phyloP scores from a whole-genome alignment of 1,140 invertebrate genomes.

The Temnothorax curvispinosus region DNA sequence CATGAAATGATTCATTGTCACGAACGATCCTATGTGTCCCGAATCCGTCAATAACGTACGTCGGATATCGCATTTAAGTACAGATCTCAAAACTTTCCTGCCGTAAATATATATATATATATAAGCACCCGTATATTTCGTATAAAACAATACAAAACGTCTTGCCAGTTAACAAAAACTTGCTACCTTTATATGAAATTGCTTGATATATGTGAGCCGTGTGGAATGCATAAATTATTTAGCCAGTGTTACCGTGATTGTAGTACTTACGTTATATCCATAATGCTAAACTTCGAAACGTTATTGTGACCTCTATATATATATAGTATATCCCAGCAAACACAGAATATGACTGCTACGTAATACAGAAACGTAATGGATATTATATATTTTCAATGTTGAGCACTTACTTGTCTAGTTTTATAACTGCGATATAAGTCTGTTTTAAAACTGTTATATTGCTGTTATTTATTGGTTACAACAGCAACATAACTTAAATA shows the following conservation, averaged over 20 bases:
- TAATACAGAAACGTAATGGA: no score
- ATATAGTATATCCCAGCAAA: background rate
- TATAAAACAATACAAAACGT: slow-evolving; percentile 2
- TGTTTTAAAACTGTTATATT: no score
- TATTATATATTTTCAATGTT: no score
- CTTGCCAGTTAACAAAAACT: background rate
- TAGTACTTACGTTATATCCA: slow-evolving; percentile 40
- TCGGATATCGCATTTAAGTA: slow-evolving; percentile 2
- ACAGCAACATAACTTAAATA: no score
- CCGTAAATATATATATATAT: background rate
- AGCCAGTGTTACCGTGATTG: background rate
- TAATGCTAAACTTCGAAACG: slow-evolving; percentile 53
- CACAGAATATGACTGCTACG: no score
- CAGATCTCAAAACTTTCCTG: background rate
- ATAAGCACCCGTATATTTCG: background rate
- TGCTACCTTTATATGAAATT: background rate
- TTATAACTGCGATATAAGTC: no score
- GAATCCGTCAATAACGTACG: background rate
- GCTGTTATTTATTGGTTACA: no score
- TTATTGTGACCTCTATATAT: slow-evolving; percentile 19
- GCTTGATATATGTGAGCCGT: background rate
- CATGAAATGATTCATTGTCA: no score
- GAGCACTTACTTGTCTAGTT: no score
- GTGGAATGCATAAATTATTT: slow-evolving; percentile 20
- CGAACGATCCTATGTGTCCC: background rate